Evolutionary conservation across 2,113 vertebrate species (phyloP), one percentile per base, ranked within the genome.

Genomic region (Callospermophilus lateralis): DNA sequence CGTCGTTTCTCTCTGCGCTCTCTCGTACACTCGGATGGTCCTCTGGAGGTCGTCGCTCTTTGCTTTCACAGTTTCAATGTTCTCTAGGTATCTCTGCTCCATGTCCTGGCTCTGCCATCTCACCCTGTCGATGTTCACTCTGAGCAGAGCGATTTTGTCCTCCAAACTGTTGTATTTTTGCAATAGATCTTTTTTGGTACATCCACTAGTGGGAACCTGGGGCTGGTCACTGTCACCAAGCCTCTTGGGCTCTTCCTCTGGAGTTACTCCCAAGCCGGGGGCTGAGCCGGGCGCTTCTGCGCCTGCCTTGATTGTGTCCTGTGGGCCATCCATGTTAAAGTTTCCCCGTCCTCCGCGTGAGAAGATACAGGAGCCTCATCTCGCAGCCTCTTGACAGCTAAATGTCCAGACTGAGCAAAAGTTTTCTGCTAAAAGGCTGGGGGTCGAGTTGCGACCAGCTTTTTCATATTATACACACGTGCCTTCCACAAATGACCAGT

Each of bases 1-100:
- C 87, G 99, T 97, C 0, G 99, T 99, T 96, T 99, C 99, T 4
- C 94, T 99, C 98, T 99, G 98, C 15, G 98, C 97, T 94, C 99
- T 99, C 34, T 99, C 98, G 11, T 98, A 99, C 39, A 99, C 97
- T 97, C 99, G 99, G 77, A 99, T 98, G 83, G 99, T 99, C 70
- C 99, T 99, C 53, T 98, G 98, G 61, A 99, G 97, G 34, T 99
- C 99, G 83, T 99, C 99, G 0, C 99, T 98, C 94, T 99, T 99
- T 96, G 99, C 99, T 96, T 99, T 99, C 70, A 99, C 97, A 17
- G 97, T 94, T 90, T 99, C 99, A 83, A 99, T 99, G 97, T 99
- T 99, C 72, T 99, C 99, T 37, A 98, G 73, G 51, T 99, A 99
- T 42, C 98, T 99, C 77, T 97, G 98, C 98, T 99, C 99, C 89